These are phyloP conservation scores for Onychorhynchus coronatus DNA, from an alignment of 2,113 vertebrate genomes.

Conservation along the genomic window DNA sequence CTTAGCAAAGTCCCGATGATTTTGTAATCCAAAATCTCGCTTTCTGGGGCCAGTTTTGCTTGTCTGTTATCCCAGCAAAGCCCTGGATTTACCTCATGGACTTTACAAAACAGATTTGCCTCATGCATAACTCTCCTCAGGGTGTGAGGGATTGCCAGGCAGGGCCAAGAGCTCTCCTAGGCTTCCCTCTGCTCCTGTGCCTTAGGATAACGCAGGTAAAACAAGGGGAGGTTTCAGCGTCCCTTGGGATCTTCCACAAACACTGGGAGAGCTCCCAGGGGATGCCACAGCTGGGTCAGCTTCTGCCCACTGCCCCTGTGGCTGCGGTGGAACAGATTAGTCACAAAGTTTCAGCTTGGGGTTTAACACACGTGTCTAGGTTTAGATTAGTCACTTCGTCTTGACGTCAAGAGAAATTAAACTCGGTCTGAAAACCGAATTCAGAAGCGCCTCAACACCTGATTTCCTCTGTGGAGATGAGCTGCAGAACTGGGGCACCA, in stretches of 20 bases:
- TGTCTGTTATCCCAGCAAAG: background rate
- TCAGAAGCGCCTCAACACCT: background rate
- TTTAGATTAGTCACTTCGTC: conserved; percentile 4
- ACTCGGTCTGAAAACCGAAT: background rate
- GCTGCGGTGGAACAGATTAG: background rate
- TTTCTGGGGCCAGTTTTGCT: background rate
- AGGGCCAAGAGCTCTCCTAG: background rate
- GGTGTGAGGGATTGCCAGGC: background rate
- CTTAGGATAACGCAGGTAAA: background rate
- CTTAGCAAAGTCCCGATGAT: background rate
- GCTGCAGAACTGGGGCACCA: background rate
- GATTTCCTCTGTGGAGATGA: background rate
- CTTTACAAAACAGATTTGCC: background rate
- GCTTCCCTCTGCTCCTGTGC: background rate
- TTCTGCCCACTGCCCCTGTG: background rate
- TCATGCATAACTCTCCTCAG: background rate
- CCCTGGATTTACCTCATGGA: background rate
- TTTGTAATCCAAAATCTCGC: background rate
- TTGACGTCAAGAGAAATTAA: conserved; percentile 34
- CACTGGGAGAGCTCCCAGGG: background rate
- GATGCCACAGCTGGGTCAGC: background rate
- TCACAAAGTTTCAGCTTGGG: background rate
- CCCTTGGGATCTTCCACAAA: background rate
- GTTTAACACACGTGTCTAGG: background rate
- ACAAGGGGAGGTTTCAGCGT: background rate